phyloP scores from a whole-genome alignment of 1,140 invertebrate species.

The Agrypnia vestita region DNA sequence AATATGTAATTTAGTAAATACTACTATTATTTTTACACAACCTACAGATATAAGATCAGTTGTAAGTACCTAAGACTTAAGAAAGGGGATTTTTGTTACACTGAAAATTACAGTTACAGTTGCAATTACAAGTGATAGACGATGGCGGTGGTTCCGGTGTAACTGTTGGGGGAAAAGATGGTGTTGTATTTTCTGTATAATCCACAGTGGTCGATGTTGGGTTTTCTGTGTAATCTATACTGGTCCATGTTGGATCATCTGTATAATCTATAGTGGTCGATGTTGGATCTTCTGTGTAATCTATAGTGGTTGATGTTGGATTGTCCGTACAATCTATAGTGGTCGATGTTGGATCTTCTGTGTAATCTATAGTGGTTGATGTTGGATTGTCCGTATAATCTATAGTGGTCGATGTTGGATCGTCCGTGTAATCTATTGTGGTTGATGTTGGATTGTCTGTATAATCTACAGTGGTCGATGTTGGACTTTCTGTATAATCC shows the following conservation, averaged over 20 bases:
- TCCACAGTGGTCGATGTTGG: neutral
- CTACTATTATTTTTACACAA: no score
- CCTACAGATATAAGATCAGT: no score
- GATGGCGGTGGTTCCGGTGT: neutral
- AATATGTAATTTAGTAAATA: no score
- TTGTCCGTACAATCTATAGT: neutral
- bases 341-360: neutral
- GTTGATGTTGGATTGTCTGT: no score
- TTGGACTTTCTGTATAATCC: neutral
- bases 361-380: neutral
- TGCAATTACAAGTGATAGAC: neutral
- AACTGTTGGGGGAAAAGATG: neutral
- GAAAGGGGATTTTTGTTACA: neutral
- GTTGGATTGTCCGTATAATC: slow-evolving; percentile 5
- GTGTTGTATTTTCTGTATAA: neutral
- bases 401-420: no score
- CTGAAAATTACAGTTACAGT: neutral
- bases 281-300: no score
- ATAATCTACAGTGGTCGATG: neutral
- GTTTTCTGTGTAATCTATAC: no score
- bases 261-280: no score
- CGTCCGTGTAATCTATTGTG: no score
- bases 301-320: neutral
- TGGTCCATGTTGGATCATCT: no score
- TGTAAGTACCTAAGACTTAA: no score